Base-by-base conservation (phyloP, 2,888 invertebrate genomes). In the Zeuzera pyrina region DNA sequence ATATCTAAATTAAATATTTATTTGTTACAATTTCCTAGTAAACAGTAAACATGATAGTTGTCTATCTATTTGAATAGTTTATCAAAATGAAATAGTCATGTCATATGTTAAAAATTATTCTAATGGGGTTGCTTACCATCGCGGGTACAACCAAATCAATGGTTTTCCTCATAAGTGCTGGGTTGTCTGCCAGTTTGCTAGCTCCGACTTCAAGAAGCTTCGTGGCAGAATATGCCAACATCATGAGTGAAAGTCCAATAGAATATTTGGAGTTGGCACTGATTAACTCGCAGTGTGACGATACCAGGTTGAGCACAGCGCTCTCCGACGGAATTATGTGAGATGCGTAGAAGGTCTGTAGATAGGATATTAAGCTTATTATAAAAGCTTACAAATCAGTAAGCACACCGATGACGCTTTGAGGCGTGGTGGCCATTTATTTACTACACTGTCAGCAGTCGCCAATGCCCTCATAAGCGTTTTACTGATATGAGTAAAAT, bases 281-380 rank as follows among this genome's bases (percentile, higher is more conserved):
- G 43, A 81, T 81, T 19, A 77, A 55, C 45, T 83, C 83, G 45
- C 81, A 74, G 51, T 84, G 83, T 0, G 70, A 62, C 0, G 70
- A 60, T 7, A 93, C 88, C 3, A 94, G 88, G 32, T 89, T 88
- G n/a, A 93, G 81, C 2, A 94, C 88, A 44, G 92, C 93, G 50
- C 91, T 93, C 61, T 95, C 94, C 0, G 91, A 90, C 8, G 94
- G 94, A 42, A 94, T 90, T 21, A 92, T 88, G 58, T 94, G 93
- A 40, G 88, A 88, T 21, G 89, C 85, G 69, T 89, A 92, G 12
- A 89, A 88, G 16, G 87, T 86, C 91, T 91, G 71, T 22, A 63
- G 58, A 32, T 41, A 43, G 35, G 38, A 30, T 11, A n/a, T n/a
- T n/a, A 16, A 16, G 7, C 4, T 16, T 16, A 16, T 16, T 16